phyloP scores from a whole-genome alignment of 2,797 vertebrate genomes.

The Paedocypris micromegethes region DNA sequence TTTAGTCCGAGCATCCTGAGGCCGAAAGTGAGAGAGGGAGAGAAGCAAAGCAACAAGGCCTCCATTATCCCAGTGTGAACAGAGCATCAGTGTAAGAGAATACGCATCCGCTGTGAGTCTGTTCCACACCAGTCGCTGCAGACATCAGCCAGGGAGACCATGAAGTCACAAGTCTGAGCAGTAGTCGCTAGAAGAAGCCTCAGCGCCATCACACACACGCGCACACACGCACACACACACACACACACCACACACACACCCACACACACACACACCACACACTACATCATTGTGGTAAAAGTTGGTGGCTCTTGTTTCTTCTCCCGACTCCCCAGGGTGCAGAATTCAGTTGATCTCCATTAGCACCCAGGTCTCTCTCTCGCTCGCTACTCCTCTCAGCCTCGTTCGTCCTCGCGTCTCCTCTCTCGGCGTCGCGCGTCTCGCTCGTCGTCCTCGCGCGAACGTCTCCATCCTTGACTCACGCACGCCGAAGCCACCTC shows the following conservation, averaged over 20 bases:
- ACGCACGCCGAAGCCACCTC: no score
- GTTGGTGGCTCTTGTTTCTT: constrained; percentile 15
- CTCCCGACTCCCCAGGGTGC: constrained; percentile 17
- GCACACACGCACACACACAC: neutral
- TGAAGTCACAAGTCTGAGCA: constrained; percentile 1
- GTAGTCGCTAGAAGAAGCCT: constrained; percentile 5
- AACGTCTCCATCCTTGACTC: no score
- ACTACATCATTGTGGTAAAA: neutral
- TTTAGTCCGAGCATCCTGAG: constrained; percentile 40
- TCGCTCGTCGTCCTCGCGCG: no score
- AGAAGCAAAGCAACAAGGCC: constrained; percentile 55
- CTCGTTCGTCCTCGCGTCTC: no score
- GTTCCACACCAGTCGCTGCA: neutral
- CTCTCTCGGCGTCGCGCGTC: no score
- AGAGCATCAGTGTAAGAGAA: constrained; percentile 34
- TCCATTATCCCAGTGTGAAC: constrained; percentile 57
- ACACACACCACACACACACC: constrained; percentile 11
- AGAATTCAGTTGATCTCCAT: constrained; percentile 19
- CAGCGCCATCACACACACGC: constrained; percentile 1
- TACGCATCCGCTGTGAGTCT: constrained; percentile 20
- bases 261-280: neutral
- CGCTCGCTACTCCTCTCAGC: no score
- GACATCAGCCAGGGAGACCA: constrained; percentile 2
- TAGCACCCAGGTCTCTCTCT: neutral
- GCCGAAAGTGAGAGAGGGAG: constrained; percentile 35